Evolutionary conservation across 1,140 invertebrate genomes (phyloP), one percentile per base, ranked within the genome.

Genomic region (Drosophila sproati): DNA sequence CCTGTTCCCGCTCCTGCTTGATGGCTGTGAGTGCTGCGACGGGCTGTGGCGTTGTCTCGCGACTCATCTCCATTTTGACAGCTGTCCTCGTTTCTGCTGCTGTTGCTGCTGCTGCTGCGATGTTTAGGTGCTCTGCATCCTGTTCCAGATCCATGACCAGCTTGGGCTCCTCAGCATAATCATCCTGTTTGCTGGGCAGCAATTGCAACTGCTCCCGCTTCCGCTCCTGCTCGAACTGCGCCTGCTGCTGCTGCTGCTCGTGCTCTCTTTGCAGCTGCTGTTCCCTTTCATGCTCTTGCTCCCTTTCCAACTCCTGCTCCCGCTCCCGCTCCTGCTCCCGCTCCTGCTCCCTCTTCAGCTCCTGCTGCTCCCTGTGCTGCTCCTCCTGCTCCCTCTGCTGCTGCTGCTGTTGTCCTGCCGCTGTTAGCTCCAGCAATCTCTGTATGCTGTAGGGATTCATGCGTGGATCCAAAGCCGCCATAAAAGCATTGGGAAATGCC

Each of bases 91-190:
- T 20, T 20, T 20, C 20, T 20, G 31, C 52, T 73, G 70, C 2
- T 20, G 20, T 74, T 1, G 55, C 47, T 2, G 34, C 29, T 3
- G 80, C 20, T 20, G 64, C 32, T 86, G 20, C 79, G 10, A 1
- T 34, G 34, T 34, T 43, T 4, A 43, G 10, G 3, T 8, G n/a
- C 29, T 93, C 93, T 0, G 75, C 5, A 43, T 94, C 94, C 32
- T 95, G 94, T 76, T 95, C 95, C 43, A 95, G 93, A 71, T 95
- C 95, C 94, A 95, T 95, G 0, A 95, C 94, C 34, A 95, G 91
- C 77, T 95, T 95, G n/a, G 93, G 92, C n/a, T 92, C 87, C 70
- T 94, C 93, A 68, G 94, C 93, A 73, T 94, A 93, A 78, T 94
- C 94, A 1, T 92, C 67, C 29, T 20, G 20, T 20, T 77, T 68